Evolutionary conservation across 2,797 vertebrate genomes (phyloP), one percentile per base, ranked within the genome.

Genomic region (Etheostoma nigrum): DNA sequence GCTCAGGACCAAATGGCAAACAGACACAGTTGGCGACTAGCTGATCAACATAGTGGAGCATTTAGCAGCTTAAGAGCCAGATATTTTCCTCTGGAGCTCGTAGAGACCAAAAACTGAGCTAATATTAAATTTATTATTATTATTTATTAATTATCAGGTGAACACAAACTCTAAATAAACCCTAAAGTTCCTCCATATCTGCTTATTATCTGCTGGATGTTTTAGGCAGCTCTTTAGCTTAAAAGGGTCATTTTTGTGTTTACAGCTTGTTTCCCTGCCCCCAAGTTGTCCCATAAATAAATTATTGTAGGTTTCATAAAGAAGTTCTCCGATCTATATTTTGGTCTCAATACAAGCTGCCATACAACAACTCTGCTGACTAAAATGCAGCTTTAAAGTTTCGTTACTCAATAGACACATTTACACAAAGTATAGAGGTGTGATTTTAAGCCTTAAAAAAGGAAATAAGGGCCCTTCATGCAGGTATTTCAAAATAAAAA

Each of bases 401-500:
- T 33, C 0, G 0, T 52, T 21, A 49, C 5, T 25, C 6, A 47
- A 51, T 16, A 33, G 48, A 36, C 5, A 71, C 25, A 36, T 63
- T 59, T 64, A 27, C 27, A 27, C 4, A 4, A 36, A 48, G 25
- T 10, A 13, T 2, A 27, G 7, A 23, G 6, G 0, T 62, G 51
- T 23, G 33, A 57, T 40, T 57, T 55, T 4, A 13, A 40, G 21
- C 36, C 30, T 30, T 30, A 30, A 30, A 30, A 6, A 30, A 30
- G 30, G 30, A 30, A 30, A 30, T 30, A 30, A 30, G 5, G 30
- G 27, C 5, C 1, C 5, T 30, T 30, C 30, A 30, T 30, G 49
- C 58, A 52, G 10, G 19, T 47, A 54, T 52, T 65, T 53, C 13
- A 44, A 44, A 44, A 40, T 12, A 40, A 44, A 59, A 69, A 70